phyloP scores from a whole-genome alignment of 2,797 vertebrate genomes.

The Hemibagrus guttatus region DNA sequence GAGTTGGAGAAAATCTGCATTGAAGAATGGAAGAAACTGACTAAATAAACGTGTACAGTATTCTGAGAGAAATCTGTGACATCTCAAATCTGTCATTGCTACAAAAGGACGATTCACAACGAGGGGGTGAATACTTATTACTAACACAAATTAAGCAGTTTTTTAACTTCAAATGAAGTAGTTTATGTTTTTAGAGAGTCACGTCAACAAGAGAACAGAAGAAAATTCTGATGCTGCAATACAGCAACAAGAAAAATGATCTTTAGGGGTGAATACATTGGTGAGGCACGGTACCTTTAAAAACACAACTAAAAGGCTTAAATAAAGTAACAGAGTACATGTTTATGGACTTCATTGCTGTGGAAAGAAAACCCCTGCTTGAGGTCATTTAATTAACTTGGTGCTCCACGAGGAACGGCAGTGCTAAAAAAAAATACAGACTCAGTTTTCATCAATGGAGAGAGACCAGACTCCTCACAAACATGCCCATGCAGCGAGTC shows the following conservation, averaged over 20 bases:
- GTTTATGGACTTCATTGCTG: background rate
- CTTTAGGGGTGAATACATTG: background rate
- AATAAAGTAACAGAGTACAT: background rate
- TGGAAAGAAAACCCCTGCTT: too few species aligned
- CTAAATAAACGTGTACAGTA: background rate
- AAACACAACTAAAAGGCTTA: conserved; percentile 11
- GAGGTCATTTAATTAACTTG: background rate
- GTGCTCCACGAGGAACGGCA: background rate
- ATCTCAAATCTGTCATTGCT: background rate
- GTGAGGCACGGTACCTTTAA: background rate
- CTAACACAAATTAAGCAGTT: background rate
- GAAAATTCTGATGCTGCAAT: background rate
- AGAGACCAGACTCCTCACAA: background rate
- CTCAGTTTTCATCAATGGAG: background rate
- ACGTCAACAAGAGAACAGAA: background rate
- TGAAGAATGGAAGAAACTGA: background rate
- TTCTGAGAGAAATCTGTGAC: background rate
- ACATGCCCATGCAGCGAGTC: background rate
- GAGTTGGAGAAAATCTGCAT: background rate
- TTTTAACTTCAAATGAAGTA: background rate
- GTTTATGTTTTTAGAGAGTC: background rate
- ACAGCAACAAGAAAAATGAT: background rate
- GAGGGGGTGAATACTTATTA: background rate
- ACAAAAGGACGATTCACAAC: background rate
- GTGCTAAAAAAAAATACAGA: background rate